These are phyloP conservation scores for Platycheirus albimanus DNA, from an alignment of 2,888 invertebrate species.

Conservation along the genomic window DNA sequence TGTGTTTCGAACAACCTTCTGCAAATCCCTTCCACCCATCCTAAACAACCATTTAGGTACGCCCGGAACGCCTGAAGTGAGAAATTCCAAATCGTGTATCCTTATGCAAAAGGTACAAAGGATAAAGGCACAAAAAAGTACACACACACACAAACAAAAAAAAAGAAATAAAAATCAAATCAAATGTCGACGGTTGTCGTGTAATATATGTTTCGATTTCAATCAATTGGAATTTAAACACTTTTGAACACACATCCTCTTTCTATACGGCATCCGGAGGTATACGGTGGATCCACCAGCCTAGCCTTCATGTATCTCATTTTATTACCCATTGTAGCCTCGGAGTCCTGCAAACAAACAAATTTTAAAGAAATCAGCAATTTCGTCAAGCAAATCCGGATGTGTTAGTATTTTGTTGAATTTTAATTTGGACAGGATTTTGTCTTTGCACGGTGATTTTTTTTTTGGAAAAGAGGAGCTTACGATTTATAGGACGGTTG, in stretches of 20 bases:
- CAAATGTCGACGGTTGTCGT: slow-evolving; percentile 54
- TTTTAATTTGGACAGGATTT: slow-evolving; percentile 71
- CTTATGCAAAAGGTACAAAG: slow-evolving; percentile 50
- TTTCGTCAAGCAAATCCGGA: slow-evolving; percentile 70
- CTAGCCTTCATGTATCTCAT: slow-evolving; percentile 23
- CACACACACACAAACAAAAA: background rate
- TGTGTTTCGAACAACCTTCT: slow-evolving; percentile 12
- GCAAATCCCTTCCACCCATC: background rate
- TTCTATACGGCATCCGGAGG: too few relatives aligned
- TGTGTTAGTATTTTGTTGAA: slow-evolving; percentile 69
- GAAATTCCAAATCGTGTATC: slow-evolving; percentile 62
- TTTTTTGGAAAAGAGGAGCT: slow-evolving; percentile 37
- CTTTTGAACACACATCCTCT: slow-evolving; percentile 48
- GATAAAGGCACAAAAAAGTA: slow-evolving; percentile 4
- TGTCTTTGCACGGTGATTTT: slow-evolving; percentile 35
- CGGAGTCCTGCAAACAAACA: slow-evolving; percentile 28
- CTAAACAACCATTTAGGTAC: slow-evolving; percentile 41
- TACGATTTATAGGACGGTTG: slow-evolving; percentile 62
- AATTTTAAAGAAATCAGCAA: slow-evolving; percentile 70
- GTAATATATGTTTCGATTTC: slow-evolving; percentile 69
- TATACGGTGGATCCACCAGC: too few relatives aligned
- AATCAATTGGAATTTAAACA: slow-evolving; percentile 72
- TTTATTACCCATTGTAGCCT: slow-evolving; percentile 56
- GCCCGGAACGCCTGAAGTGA: slow-evolving; percentile 64
- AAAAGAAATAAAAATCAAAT: slow-evolving; percentile 52